A percentile compares a stretch with the other conserved stretches of the same genome.
Conservation (phyloP, 53 echinoderm and acorn worm genomes). For the Zoroaster sp. region DNA sequence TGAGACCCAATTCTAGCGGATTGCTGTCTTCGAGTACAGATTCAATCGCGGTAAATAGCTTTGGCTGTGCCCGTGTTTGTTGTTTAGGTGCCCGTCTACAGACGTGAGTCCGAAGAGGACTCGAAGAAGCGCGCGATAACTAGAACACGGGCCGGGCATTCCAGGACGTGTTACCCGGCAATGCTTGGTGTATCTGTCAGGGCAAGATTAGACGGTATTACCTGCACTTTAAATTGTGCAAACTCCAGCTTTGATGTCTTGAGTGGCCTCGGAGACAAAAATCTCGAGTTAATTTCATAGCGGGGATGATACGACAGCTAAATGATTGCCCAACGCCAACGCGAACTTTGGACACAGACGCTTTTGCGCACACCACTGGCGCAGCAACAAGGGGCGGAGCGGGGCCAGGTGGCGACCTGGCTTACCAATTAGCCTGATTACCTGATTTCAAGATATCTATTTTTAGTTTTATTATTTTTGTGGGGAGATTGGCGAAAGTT, state of each 20-base stretch:
- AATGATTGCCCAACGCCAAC: not conserved
- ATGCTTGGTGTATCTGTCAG: constrained; percentile 31
- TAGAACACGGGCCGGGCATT: constrained; percentile 10
- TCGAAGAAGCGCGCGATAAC: not conserved
- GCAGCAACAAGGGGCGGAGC: not conserved
- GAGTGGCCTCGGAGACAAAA: not conserved
- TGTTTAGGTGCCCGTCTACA: not conserved
- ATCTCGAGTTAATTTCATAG: not conserved
- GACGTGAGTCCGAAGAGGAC: not conserved
- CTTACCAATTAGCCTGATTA: not conserved
- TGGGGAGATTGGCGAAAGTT: too few species aligned
- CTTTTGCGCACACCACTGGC: not conserved
- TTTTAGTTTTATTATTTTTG: too few species aligned
- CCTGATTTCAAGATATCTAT: too few species aligned
- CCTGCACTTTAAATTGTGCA: constrained; percentile 41
- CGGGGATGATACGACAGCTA: not conserved
- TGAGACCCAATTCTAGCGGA: not conserved
- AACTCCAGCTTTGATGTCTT: constrained; percentile 27
- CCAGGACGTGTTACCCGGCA: not conserved
- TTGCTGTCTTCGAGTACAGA: constrained; percentile 11
- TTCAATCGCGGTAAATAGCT: not conserved
- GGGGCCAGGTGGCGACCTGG: not conserved
- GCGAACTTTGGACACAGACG: not conserved
- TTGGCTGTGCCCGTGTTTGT: too few species aligned
- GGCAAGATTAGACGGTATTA: constrained; percentile 23